Conservation (phyloP, 2,888 invertebrate species). For the Reticulitermes lucifugus region DNA sequence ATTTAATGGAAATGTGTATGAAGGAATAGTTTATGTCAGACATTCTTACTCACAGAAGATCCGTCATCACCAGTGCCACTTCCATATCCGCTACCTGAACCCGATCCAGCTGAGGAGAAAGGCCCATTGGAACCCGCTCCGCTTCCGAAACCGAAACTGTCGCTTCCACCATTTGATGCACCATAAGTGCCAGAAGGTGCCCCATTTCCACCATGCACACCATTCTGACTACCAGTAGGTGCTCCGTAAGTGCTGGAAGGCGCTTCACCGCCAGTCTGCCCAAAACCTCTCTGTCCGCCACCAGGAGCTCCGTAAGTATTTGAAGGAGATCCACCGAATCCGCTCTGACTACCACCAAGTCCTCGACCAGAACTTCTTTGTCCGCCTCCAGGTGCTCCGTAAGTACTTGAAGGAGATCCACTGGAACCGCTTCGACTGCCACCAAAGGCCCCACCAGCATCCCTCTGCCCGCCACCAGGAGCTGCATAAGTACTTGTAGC, state of each 20-base stretch:
- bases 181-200: conserved; percentile 40
- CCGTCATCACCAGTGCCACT: conserved; percentile 41
- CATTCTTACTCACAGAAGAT: conserved; percentile 42
- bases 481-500: conserved; percentile 49
- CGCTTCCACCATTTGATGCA: conserved; percentile 29
- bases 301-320: too few species aligned
- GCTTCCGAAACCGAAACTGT: neutral
- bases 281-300: too few species aligned
- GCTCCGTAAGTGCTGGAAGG: too few species aligned
- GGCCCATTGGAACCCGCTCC: conserved; percentile 24
- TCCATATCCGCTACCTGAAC: conserved; percentile 27
- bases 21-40: too few species aligned
- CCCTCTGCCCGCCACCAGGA: conserved; percentile 17
- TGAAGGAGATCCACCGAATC: too few species aligned
- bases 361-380: neutral
- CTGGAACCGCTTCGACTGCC: conserved; percentile 15
- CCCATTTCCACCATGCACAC: neutral
- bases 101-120: conserved; percentile 37
- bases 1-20: too few species aligned
- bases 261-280: too few species aligned
- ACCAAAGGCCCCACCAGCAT: neutral
- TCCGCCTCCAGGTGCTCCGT: conserved; percentile 43
- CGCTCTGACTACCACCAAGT: too few species aligned
- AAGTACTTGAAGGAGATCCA: conserved; percentile 45
- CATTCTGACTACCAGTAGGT: neutral